Conservation (phyloP, 2,113 vertebrate species). For the Phyllostomus discolor region DNA sequence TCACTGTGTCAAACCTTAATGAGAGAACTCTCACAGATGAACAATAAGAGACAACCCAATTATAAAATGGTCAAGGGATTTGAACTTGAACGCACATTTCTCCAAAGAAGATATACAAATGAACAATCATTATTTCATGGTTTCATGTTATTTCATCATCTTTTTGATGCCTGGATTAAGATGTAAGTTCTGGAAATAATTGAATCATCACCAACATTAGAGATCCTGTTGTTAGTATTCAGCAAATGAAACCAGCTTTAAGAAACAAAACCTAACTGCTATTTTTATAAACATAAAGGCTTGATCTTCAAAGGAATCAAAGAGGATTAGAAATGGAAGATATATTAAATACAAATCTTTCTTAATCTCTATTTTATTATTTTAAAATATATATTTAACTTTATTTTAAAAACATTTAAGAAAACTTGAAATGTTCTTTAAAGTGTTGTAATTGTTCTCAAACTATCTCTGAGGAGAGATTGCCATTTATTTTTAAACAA, state of each 20-base stretch:
- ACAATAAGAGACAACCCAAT: not conserved
- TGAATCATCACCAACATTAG: not conserved
- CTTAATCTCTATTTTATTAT: conserved; percentile 1
- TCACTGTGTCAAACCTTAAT: not conserved
- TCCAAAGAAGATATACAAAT: not conserved
- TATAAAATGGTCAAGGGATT: not conserved
- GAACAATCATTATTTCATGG: not conserved
- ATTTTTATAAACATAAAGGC: conserved; percentile 19
- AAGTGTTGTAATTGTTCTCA: not conserved
- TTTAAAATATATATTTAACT: conserved; percentile 12
- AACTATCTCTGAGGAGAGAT: not conserved
- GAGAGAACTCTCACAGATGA: not conserved
- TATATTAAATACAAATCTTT: not conserved
- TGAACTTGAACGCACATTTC: not conserved
- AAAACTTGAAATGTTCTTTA: not conserved
- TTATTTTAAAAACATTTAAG: not conserved
- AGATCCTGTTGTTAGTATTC: not conserved
- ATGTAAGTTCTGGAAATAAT: not conserved
- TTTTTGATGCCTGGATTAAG: not conserved
- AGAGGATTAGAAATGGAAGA: not conserved
- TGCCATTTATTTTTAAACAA: not conserved
- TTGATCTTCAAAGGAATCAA: conserved; percentile 3
- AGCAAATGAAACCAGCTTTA: conserved; percentile 31
- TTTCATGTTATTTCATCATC: conserved; percentile 46
- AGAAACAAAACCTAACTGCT: not conserved